These are phyloP conservation scores for Nycticryphes semicollaris DNA, from an alignment of 2,113 vertebrate genomes.

Conservation along the genomic window DNA sequence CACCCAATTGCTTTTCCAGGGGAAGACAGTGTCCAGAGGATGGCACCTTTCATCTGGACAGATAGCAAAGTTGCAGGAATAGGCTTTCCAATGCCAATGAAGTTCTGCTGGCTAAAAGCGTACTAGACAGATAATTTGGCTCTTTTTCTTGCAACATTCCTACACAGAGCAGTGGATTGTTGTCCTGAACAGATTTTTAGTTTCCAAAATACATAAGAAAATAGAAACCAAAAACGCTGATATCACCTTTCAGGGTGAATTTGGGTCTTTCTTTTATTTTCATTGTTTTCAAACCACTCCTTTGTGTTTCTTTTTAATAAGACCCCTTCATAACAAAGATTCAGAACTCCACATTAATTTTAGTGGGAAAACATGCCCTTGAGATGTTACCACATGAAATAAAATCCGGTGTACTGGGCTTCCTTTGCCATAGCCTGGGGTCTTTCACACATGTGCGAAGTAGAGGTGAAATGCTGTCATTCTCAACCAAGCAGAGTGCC, in stretches of 20 bases:
- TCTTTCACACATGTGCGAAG: neutral
- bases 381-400: neutral
- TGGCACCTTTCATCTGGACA: accelerated
- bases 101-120: neutral
- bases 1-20: neutral
- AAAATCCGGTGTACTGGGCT: neutral
- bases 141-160: neutral
- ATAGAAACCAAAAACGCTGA: neutral
- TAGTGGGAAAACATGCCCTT: neutral
- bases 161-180: neutral
- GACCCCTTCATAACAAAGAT: neutral
- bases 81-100: neutral
- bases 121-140: neutral
- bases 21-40: accelerated
- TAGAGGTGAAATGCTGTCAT: neutral
- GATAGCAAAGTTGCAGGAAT: neutral
- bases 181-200: neutral
- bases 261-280: neutral
- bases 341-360: neutral
- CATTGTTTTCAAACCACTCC: neutral
- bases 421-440: neutral
- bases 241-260: neutral
- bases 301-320: neutral
- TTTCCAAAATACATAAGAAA: neutral
- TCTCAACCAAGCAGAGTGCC: neutral